Evolutionary conservation across 2,113 vertebrate genomes (phyloP), one percentile per base, ranked within the genome.

Genomic region (human): DNA sequence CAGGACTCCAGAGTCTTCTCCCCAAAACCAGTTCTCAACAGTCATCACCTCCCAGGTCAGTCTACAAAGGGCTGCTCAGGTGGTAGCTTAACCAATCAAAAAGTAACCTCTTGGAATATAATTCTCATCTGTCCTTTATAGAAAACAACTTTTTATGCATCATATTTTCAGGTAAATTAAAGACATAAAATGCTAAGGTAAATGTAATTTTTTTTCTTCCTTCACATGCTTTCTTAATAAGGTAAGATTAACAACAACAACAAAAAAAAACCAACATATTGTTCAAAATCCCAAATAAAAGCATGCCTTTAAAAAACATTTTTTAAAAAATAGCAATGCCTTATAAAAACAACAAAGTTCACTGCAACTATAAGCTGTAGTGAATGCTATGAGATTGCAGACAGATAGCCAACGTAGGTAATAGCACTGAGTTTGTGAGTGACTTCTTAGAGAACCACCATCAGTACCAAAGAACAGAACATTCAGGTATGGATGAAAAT

Each of bases 401-500:
- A 38, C 73, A 80, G 30, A 48, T 6, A 16, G 35, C 12, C 13
- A 11, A 3, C 12, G 8, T 2, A 3, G 2, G 23, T 38, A 16
- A 64, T 1, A 82, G 38, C 20, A 57, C 25, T 20, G 13, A 27
- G 16, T 48, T 22, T 61, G 30, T 7, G 8, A 4, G 0, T 6
- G 6, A 78, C 18, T 7, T 0, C 23, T 32, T 22, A 32, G 16
- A 52, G 16, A 48, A 55, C 13, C 0, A 0, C 35, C 35, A 32
- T 12, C 57, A 8, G 16, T 4, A 2, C 12, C 78, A 11, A 40
- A 40, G 82, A 17, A 50, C 16, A 50, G 70, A 30, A 23, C 22
- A n/a, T 57, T 57, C 23, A 5, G 52, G 35, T 30, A 20, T 3
- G 0, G 50, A 18, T 45, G 38, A 68, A 55, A 55, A 17, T 55